Base-by-base conservation (phyloP, 2,113 vertebrate genomes). In the Mormoops blainvillei region DNA sequence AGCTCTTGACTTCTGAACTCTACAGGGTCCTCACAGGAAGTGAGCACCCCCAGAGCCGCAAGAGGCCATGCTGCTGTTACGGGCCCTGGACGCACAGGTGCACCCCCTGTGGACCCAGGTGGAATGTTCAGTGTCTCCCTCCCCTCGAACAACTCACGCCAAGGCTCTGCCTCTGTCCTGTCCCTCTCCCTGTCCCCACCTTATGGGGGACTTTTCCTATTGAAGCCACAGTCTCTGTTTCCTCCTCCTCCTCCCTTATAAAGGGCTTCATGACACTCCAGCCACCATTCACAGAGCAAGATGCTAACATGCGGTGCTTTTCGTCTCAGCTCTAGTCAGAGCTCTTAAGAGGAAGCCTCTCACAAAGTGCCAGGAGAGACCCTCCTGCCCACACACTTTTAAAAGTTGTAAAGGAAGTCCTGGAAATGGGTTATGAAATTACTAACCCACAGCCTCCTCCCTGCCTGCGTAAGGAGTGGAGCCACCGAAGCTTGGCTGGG, bases 151-250 rank as follows among this genome's bases (percentile, higher is more conserved):
- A 50, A 9, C 43, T 90, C 61, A 56, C 15, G 22, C 26, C 11
- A 73, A n/a, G 70, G 4, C 81, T 87, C 50, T 82, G n/a, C 73
- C 63, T 92, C 38, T 82, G 63, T 67, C 12, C 81, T 83, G 12
- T 5, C 12, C 22, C 15, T n/a, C n/a, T n/a, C n/a, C n/a, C 24
- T 45, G 43, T 24, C 41, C 19, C 50, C 26, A 33, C 4, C 48
- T 73, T 31, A 20, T 63, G 20, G 67, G 36, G 15, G 6, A 52
- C 18, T n/a, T 92, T 58, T 73, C 12, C 52, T 68, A 87, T 78
- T 26, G 28, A 16, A 67, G 11, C 14, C 76, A 36, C 33, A 65
- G 38, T n/a, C 9, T 70, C 81, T 38, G 11, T 63, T 85, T 85
- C 54, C 45, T 68, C 18, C 7, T 52, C 26, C 20, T 73, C 31